phyloP scores from a whole-genome alignment of 2,113 vertebrate species.

The Nothocercus nigrocapillus region DNA sequence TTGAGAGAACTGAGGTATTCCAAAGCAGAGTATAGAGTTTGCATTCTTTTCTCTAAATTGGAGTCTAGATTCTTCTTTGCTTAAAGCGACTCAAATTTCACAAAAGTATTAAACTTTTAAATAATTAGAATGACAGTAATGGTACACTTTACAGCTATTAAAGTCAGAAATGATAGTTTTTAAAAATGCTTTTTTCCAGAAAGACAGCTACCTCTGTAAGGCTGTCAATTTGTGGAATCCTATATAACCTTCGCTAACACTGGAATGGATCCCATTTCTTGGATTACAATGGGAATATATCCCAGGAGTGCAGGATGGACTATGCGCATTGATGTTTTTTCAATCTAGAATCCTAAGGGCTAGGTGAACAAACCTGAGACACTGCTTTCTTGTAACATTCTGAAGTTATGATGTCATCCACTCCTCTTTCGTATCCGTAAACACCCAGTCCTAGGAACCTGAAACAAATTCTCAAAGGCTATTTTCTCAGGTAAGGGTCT shows the following conservation, averaged over 20 bases:
- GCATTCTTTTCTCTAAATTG: background rate
- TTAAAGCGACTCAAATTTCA: background rate
- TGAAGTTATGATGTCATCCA: rapidly evolving
- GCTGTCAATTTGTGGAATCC: background rate
- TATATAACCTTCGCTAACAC: background rate
- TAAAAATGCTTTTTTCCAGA: background rate
- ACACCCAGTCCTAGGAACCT: background rate
- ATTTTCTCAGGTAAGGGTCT: background rate
- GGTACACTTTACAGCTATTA: background rate
- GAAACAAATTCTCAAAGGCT: background rate
- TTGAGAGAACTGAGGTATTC: background rate
- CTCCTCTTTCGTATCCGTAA: background rate
- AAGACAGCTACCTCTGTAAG: background rate
- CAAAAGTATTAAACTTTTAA: background rate
- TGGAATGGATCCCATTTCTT: background rate
- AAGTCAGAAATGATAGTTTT: background rate
- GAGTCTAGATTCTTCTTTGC: background rate
- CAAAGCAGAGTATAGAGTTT: background rate
- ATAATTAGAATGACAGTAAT: background rate
- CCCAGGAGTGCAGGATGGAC: background rate
- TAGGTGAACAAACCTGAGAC: background rate
- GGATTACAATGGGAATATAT: background rate
- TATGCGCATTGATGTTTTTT: background rate
- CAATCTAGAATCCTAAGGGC: background rate
- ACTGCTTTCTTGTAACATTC: background rate